Base-by-base conservation (phyloP, 2,888 invertebrate genomes). In the Autographa gamma region DNA sequence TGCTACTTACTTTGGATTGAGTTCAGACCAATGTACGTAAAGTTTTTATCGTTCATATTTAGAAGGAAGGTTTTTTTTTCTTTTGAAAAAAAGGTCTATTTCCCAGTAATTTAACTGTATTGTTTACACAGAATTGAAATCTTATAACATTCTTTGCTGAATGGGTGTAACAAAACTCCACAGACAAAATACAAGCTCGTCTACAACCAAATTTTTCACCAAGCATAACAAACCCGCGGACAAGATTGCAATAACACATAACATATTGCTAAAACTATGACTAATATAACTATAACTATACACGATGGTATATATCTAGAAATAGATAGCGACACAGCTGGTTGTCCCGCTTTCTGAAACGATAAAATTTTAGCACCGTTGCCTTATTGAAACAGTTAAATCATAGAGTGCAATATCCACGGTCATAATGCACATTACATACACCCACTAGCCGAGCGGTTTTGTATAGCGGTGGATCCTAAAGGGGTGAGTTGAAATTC, bases 291-390 rank as follows among this genome's bases (percentile, higher is more conserved):
- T 69, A 61, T 60, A 70, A 65, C 54, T 74, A 74, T 77, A 69
- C 74, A 76, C 71, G 80, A 72, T 69, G 60, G 31, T 80, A 69
- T 69, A 72, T 59, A 64, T 64, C 73, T 56, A 34, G 83, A 81
- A 83, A 84, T 80, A 75, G 67, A 75, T 75, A 79, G 66, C 67
- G 66, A 79, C 83, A 71, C 86, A 87, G 84, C 86, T 85, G 87
- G 71, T 72, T 76, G 69, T 74, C 73, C 82, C 81, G 83, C 84
- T 86, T 85, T 87, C 86, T 79, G 79, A 78, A 85, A 85, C 86
- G 85, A 91, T 95, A 93, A 94, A 95, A 92, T 93, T 94, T 93
- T 91, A 95, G 88, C 91, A 91, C 92, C 89, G 85, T 76, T 77
- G 79, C 81, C 87, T 89, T 94, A 95, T 95, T 94, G 92, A 89